Evolutionary conservation across 2,888 invertebrate species (phyloP), one percentile per base, ranked within the genome.

Genomic region (Sclerodermus sp.): DNA sequence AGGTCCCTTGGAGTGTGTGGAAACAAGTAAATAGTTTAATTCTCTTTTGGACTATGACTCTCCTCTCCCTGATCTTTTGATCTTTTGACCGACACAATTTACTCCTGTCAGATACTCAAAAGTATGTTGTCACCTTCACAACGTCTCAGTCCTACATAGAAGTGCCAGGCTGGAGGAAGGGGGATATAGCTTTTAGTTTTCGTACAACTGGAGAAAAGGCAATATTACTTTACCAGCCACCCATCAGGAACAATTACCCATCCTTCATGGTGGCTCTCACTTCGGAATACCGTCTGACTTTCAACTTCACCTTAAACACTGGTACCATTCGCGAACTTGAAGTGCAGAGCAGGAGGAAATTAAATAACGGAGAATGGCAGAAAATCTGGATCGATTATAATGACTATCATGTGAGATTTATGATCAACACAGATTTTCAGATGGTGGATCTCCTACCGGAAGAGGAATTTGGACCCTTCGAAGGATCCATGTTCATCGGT

Each of bases 321-420:
- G 92, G 90, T 0, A 87, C 87, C 6, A 88, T 89, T 42, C 86
- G 90, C 59, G 90, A 90, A 72, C 80, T 93, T 51, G 91, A 90
- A 39, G 90, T 96, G 55, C 88, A 88, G 69, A 93, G 93, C 2
- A 86, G 87, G 59, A 82, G 89, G 40, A 87, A 89, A 72, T 82
- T 96, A 42, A 95, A 94, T 74, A 90, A 91, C 44, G 96, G 95
- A 1, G 93, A 94, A 75, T 96, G 96, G 96, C 96, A 96, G 77
- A 93, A 94, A 79, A 88, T 96, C 58, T 92, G 93, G 91, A 92
- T 96, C 55, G 95, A 96, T 80, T 93, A 94, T 75, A 94, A 95
- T 79, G 89, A 91, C 74, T 91, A 94, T 77, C 95, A 95, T 76
- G 93, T 95, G 31, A 82, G 94, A 57, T 93, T 95, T 73, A 93